A percentile compares a stretch with the other conserved stretches of the same genome.
Evolutionary conservation across 2,888 invertebrate species (phyloP).

Genomic region (Petrolisthes cinctipes): DNA sequence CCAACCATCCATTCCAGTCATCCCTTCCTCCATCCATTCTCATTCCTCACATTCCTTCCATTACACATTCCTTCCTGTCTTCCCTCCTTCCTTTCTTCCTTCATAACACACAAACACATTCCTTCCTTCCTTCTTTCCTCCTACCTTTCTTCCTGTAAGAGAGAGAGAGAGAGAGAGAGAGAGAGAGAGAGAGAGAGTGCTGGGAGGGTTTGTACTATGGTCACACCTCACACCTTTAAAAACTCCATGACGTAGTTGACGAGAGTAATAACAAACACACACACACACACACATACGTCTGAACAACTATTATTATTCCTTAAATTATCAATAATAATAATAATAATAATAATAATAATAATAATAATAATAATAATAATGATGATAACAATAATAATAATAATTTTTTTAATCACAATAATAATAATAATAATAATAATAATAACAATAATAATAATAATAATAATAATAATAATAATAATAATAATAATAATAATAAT

Average conservation of each 20-base stretch:
- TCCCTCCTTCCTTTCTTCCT: conserved; percentile 21
- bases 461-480: conserved; percentile 1
- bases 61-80: too few relatives aligned
- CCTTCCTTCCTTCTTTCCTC: not conserved
- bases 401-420: conserved; percentile 3
- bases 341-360: not conserved
- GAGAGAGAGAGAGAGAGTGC: not conserved
- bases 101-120: not conserved
- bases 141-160: conserved; percentile 7
- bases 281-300: conserved; percentile 2
- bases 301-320: not conserved
- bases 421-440: conserved; percentile 3
- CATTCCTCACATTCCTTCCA: not conserved
- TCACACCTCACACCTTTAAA: too few relatives aligned
- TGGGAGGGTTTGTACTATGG: too few relatives aligned
- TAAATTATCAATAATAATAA: not conserved
- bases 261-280: conserved; percentile 10
- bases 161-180: conserved; percentile 16
- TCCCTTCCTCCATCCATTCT: not conserved
- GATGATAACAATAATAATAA: conserved; percentile 11
- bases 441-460: not conserved
- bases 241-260: too few relatives aligned
- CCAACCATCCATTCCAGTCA: not conserved
- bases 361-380: not conserved
- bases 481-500: conserved; percentile 9